Evolutionary conservation across 1,140 invertebrate species (phyloP), one percentile per base, ranked within the genome.

Genomic region (Sycophaga agraensis): DNA sequence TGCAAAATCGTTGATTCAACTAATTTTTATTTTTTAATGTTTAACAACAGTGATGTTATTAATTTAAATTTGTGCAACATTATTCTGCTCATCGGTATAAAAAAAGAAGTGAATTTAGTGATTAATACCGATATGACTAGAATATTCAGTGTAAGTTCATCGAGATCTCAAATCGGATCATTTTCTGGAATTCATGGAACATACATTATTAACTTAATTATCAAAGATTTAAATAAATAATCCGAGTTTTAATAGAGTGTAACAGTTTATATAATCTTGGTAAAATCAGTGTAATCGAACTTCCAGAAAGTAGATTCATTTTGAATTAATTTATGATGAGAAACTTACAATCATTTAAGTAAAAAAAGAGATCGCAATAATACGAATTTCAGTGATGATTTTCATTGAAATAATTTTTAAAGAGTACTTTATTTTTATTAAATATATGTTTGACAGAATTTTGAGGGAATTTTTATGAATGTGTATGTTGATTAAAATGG

Each of bases 361-460:
- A 49, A 35, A 59, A 16, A 45, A 43, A 46, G 24, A 21, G 28
- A 50, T 63, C 45, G 54, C 54, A 63, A 63, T 58, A 63, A 63
- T 5, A 50, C 31, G 14, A 49, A 63, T 45, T 63, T 53, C n/a
- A 58, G 28, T 50, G 39, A 51, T 50, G n/a, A 39, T 35, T 48
- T 55, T 50, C 45, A 56, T 42, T 63, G 49, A 63, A 63, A 51
- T 58, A 43, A 49, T 63, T 46, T 21, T 51, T 51, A 49, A 63
- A 57, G 54, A 63, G 48, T 58, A 63, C 48, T 63, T 63, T 63
- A 63, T 63, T 63, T 63, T 63, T 63, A 57, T 51, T 51, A 57
- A 57, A n/a, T 57, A 37, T 63, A 58, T 51, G 26, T 57, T 51
- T 46, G 48, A 51, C 45, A 28, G 19, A 57, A 57, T 57, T 57